Evolutionary conservation across 2,113 vertebrate species (phyloP).

Genomic region (Struthidea cinerea): DNA sequence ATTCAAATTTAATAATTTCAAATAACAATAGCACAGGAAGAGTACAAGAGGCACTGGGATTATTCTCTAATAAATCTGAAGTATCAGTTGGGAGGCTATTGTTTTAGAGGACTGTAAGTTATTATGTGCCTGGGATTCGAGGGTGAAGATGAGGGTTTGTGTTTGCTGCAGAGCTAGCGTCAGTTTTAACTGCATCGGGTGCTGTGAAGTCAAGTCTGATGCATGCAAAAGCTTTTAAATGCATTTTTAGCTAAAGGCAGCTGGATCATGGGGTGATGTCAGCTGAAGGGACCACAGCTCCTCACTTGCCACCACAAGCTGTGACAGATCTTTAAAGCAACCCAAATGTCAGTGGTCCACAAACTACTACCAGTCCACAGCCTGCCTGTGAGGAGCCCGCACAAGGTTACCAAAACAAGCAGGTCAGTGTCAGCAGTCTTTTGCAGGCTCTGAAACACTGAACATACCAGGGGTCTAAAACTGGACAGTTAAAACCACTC

Average conservation of each 20-base stretch:
- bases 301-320: neutral
- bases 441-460: neutral
- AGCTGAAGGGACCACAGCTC: neutral
- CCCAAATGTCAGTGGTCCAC: neutral
- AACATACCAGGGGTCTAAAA: neutral
- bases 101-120: neutral
- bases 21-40: neutral
- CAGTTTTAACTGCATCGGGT: neutral
- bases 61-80: constrained; percentile 12
- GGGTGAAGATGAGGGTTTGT: neutral
- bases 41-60: neutral
- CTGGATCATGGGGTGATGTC: neutral
- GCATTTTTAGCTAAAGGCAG: neutral
- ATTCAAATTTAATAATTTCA: constrained; percentile 38
- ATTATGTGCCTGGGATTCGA: neutral
- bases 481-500: neutral
- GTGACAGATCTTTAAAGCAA: neutral
- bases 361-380: neutral
- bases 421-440: neutral
- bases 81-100: neutral
- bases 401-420: neutral
- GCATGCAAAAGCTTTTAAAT: neutral
- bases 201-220: neutral
- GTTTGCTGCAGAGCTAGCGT: neutral
- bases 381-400: neutral